Conservation (phyloP, 2,888 invertebrate genomes). For the Choreutis nemorana region DNA sequence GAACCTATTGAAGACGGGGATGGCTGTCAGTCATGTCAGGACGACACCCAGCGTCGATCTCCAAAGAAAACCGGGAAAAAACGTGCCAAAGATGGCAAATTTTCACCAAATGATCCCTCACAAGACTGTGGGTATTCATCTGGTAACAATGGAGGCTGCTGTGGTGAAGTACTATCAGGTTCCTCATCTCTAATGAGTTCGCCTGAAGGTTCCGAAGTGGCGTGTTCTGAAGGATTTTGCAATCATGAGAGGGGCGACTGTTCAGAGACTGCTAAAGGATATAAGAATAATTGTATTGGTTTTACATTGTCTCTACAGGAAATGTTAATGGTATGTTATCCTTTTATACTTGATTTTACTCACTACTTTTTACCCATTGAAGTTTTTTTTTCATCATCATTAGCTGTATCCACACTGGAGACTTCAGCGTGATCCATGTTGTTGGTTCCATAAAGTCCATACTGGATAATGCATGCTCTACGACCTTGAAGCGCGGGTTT, state of each 20-base stretch:
- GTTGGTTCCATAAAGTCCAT: too few species aligned
- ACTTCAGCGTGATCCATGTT: too few species aligned
- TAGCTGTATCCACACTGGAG: too few species aligned
- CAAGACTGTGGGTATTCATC: constrained; percentile 91
- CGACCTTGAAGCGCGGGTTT: too few species aligned
- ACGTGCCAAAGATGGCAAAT: constrained; percentile 58
- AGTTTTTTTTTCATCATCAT: too few species aligned
- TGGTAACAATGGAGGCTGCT: constrained; percentile 78
- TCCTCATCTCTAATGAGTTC: constrained; percentile 84
- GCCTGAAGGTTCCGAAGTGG: constrained; percentile 89
- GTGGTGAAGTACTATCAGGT: constrained; percentile 71
- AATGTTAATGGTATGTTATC: constrained; percentile 76
- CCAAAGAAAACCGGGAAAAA: constrained; percentile 43
- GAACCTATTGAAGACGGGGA: constrained; percentile 31
- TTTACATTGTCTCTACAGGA: constrained; percentile 74
- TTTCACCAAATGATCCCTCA: constrained; percentile 73
- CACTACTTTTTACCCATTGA: too few species aligned
- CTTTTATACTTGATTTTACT: too few species aligned
- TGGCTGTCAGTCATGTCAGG: constrained; percentile 58
- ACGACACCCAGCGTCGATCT: constrained; percentile 43
- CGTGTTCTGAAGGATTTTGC: constrained; percentile 89
- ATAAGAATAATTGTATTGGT: constrained; percentile 50
- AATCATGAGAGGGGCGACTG: constrained; percentile 72
- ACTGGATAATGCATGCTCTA: too few species aligned
- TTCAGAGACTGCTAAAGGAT: constrained; percentile 41